Conservation (phyloP, 1,140 invertebrate genomes). For the Laodelphax striatellus region DNA sequence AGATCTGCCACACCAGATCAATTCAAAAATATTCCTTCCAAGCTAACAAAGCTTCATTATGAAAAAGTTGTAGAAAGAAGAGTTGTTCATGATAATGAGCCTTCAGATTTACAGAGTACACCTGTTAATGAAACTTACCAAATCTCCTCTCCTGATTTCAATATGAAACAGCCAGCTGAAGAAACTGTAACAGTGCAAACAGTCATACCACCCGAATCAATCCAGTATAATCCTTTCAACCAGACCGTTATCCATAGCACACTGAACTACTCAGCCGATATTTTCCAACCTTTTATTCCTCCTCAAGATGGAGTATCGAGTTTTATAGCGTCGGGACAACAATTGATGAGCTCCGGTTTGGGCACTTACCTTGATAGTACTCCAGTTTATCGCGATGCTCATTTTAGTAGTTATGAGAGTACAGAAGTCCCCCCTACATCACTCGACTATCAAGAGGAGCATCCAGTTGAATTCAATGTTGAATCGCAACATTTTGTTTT, state of each 20-base stretch:
- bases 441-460: too few relatives aligned
- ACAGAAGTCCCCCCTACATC: too few relatives aligned
- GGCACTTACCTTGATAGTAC: constrained; percentile 24
- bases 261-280: constrained; percentile 2
- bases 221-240: neutral
- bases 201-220: neutral
- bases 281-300: constrained; percentile 6
- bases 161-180: neutral
- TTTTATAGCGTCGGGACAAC: constrained; percentile 38
- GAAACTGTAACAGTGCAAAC: neutral
- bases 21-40: neutral
- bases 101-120: too few relatives aligned
- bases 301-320: constrained; percentile 32
- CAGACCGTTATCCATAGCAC: neutral
- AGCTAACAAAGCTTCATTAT: too few relatives aligned
- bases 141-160: too few relatives aligned
- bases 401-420: too few relatives aligned
- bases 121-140: too few relatives aligned
- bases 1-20: constrained; percentile 11
- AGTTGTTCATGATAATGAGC: too few relatives aligned
- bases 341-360: constrained; percentile 31
- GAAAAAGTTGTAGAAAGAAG: too few relatives aligned
- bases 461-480: too few relatives aligned
- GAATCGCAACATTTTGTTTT: too few relatives aligned
- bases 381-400: too few relatives aligned